A percentile compares a stretch with the other conserved stretches of the same genome.
Evolutionary conservation across 2,888 invertebrate genomes (phyloP).

Genomic region (Platerodrilus igneus): DNA sequence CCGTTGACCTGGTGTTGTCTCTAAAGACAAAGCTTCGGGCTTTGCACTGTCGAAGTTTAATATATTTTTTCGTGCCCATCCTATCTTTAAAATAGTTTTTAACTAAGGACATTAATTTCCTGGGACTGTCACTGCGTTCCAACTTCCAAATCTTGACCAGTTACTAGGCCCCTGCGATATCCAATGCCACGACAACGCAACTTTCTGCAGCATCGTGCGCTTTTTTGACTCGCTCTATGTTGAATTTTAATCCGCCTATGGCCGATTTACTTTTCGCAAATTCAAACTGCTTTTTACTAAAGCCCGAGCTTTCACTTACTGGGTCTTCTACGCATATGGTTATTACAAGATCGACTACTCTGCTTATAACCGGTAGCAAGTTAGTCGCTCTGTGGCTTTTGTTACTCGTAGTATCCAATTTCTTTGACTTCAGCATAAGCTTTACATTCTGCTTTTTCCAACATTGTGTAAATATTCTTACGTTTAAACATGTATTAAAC

Average conservation of each 20-base stretch:
- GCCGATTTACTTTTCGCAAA: neutral
- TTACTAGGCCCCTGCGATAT: too few relatives aligned
- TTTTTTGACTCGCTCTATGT: neutral
- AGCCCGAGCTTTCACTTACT: too few relatives aligned
- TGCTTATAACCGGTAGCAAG: constrained; percentile 11
- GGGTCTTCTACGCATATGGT: neutral
- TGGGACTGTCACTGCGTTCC: constrained; percentile 20
- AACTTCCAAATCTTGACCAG: too few relatives aligned
- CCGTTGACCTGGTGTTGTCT: too few relatives aligned
- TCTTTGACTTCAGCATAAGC: constrained; percentile 9
- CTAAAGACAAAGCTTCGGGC: too few relatives aligned
- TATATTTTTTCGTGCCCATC: too few relatives aligned
- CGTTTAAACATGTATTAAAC: constrained; percentile 11
- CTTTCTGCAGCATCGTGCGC: constrained; percentile 13
- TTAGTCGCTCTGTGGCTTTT: constrained; percentile 10
- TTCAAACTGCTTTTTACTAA: too few relatives aligned
- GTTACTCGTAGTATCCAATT: constrained; percentile 1
- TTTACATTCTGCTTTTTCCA: constrained; percentile 9
- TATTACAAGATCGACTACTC: constrained; percentile 3
- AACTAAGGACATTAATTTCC: neutral
- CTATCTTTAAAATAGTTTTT: neutral
- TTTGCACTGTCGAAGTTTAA: too few relatives aligned
- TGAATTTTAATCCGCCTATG: constrained; percentile 6
- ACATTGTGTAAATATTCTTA: constrained; percentile 7
- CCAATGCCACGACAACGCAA: constrained; percentile 16